These are phyloP conservation scores for Mareca penelope DNA, from an alignment of 2,797 vertebrate species.

Conservation along the genomic window DNA sequence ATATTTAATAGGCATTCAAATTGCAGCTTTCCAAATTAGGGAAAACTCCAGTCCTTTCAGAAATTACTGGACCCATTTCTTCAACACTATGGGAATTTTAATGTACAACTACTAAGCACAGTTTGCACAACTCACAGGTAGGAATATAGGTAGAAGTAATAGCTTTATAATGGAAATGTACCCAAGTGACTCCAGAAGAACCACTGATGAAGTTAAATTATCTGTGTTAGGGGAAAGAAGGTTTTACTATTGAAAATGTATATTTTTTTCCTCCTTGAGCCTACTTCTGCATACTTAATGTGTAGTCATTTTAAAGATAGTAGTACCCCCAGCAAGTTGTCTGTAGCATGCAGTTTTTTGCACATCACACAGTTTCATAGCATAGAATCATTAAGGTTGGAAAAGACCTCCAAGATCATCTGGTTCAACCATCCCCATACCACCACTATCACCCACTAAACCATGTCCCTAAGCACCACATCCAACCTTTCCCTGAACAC, in stretches of 20 bases:
- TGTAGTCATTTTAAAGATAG: background rate
- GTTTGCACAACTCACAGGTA: background rate
- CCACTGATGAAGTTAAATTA: background rate
- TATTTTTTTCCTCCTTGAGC: background rate
- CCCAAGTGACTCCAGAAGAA: background rate
- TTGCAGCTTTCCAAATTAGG: background rate
- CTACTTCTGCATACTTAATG: background rate
- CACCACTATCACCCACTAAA: too few species aligned
- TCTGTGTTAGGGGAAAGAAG: background rate
- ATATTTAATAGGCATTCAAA: background rate
- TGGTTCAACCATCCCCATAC: too few species aligned
- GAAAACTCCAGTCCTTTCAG: background rate
- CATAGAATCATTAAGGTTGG: too few species aligned
- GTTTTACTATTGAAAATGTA: background rate
- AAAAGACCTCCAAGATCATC: too few species aligned
- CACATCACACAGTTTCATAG: background rate
- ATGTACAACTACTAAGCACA: background rate
- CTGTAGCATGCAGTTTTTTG: background rate
- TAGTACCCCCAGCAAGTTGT: background rate
- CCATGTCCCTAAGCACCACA: too few species aligned
- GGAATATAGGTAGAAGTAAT: fast-evolving
- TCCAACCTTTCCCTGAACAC: too few species aligned
- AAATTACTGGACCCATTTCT: background rate
- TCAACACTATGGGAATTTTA: background rate
- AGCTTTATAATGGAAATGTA: background rate